phyloP scores from a whole-genome alignment of 2,888 invertebrate genomes.

The Diaprepes abbreviatus region DNA sequence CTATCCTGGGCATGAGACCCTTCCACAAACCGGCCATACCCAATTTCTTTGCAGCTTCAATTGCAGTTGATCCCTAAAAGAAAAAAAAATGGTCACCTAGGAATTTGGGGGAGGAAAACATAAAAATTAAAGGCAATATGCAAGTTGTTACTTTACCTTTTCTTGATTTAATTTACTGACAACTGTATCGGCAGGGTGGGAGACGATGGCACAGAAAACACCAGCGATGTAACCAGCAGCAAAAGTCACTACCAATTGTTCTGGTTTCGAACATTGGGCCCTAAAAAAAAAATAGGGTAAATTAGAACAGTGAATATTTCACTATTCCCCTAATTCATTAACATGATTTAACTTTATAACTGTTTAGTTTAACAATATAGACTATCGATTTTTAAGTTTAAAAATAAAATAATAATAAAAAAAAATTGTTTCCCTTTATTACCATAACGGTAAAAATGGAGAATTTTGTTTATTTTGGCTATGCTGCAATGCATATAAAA shows the following conservation, averaged over 20 bases:
- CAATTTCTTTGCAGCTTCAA: conserved; percentile 81
- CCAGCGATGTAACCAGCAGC: conserved; percentile 97
- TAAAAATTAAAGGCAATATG: neutral
- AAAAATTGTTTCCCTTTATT: too few species aligned
- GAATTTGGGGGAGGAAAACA: too few species aligned
- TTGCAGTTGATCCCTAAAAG: conserved; percentile 75
- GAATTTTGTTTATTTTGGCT: too few species aligned
- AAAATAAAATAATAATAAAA: too few species aligned
- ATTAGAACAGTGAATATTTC: too few species aligned
- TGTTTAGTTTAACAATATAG: too few species aligned
- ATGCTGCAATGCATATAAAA: too few species aligned
- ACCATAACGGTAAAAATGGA: too few species aligned
- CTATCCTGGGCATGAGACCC: conserved; percentile 91
- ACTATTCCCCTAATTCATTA: too few species aligned
- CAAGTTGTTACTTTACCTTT: conserved; percentile 64
- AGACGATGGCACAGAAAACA: conserved; percentile 98
- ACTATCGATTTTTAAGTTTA: too few species aligned
- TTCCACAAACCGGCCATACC: conserved; percentile 88
- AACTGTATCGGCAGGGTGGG: conserved; percentile 98
- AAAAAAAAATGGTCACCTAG: too few species aligned
- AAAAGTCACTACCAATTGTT: conserved; percentile 96
- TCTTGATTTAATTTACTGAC: conserved; percentile 98
- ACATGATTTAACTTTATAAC: too few species aligned
- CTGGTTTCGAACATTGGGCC: conserved; percentile 89
- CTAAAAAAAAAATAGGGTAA: conserved; percentile 69